Percentiles rank a stretch among this genome's conserved stretches.
phyloP scores from a whole-genome alignment of 1,140 invertebrate species.

The Lutraria rhynchaena region DNA sequence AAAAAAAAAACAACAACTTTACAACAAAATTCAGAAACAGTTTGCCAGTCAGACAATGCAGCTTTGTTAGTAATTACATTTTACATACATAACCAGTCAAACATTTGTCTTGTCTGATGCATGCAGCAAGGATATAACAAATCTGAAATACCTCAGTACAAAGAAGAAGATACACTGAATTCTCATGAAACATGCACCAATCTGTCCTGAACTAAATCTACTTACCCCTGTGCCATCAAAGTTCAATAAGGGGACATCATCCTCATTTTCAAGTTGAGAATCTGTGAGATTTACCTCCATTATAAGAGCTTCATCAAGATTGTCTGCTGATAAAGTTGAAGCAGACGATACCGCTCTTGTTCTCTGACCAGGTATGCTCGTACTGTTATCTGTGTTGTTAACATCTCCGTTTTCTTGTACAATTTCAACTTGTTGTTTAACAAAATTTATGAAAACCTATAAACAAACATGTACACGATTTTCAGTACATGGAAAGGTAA shows the following conservation, averaged over 20 bases:
- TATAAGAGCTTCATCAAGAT: constrained; percentile 40
- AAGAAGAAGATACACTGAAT: background rate
- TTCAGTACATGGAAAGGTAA: too few relatives aligned
- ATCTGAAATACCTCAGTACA: background rate
- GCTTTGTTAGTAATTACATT: background rate
- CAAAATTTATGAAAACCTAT: constrained; percentile 84
- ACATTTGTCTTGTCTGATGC: background rate
- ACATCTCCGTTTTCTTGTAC: constrained; percentile 65
- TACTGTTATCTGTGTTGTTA: background rate
- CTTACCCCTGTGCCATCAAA: constrained; percentile 52
- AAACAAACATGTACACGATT: too few relatives aligned
- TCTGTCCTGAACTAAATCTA: too few relatives aligned
- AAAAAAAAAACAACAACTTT: too few relatives aligned
- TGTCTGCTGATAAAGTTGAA: background rate
- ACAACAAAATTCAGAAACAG: background rate
- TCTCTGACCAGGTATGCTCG: background rate
- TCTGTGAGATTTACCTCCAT: constrained; percentile 29
- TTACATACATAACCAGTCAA: background rate
- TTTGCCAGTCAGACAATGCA: background rate
- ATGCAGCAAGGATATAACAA: background rate
- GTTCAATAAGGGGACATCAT: constrained; percentile 54
- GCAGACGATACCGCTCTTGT: constrained; percentile 2
- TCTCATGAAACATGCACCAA: too few relatives aligned
- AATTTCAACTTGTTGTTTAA: constrained; percentile 82
- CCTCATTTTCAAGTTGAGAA: constrained; percentile 34